These are phyloP conservation scores for Epinephelus awoara DNA, from an alignment of 2,797 vertebrate genomes.

Conservation along the genomic window DNA sequence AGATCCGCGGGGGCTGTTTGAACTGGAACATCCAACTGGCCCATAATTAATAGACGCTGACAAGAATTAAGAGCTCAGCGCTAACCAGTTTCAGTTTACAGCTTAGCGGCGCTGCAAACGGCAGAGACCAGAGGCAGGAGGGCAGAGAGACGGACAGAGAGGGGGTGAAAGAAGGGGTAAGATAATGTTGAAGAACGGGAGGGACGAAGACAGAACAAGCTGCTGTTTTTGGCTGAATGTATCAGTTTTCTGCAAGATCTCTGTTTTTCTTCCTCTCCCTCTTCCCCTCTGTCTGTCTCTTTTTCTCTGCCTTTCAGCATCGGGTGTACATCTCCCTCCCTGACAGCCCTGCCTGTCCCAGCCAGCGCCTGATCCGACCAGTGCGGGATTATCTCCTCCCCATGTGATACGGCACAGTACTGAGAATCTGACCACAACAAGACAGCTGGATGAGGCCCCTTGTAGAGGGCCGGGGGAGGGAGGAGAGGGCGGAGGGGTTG, in stretches of 20 bases:
- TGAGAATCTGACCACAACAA: constrained; percentile 82
- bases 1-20: constrained; percentile 82
- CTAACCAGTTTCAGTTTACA: constrained; percentile 83
- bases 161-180: background rate
- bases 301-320: constrained; percentile 44
- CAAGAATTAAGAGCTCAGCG: constrained; percentile 86
- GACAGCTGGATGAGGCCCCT: constrained; percentile 80
- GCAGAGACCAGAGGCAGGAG: constrained; percentile 48
- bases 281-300: constrained; percentile 38
- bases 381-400: constrained; percentile 73
- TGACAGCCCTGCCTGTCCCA: constrained; percentile 58
- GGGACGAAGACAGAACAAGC: constrained; percentile 41
- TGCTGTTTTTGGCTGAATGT: constrained; percentile 57
- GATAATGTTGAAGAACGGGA: constrained; percentile 36
- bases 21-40: constrained; percentile 83
- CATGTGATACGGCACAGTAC: constrained; percentile 78
- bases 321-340: constrained; percentile 61
- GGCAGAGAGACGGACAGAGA: constrained; percentile 30
- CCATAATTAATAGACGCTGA: constrained; percentile 88
- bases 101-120: constrained; percentile 63
- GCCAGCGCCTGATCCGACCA: constrained; percentile 67
- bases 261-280: constrained; percentile 46
- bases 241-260: constrained; percentile 66
- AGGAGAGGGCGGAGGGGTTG: background rate
- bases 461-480: constrained; percentile 19